phyloP scores from a whole-genome alignment of 1,140 invertebrate genomes.

The Brachionus paranguensis region DNA sequence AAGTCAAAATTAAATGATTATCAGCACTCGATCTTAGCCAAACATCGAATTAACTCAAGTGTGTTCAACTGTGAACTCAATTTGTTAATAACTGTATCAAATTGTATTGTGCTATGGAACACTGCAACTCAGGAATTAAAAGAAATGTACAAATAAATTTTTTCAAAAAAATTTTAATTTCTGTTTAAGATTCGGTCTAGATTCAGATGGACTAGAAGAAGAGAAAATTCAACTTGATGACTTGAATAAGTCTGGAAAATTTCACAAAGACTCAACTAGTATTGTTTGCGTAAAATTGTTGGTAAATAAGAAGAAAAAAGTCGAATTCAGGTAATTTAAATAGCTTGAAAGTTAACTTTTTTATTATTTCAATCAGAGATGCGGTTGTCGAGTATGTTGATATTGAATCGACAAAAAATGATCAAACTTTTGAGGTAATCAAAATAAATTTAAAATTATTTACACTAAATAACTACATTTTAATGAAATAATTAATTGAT shows the following conservation, averaged over 20 bases:
- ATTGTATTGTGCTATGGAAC: background rate
- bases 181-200: background rate
- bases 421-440: background rate
- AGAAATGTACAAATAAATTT: background rate
- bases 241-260: background rate
- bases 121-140: background rate
- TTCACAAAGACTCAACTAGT: too few species aligned
- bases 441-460: background rate
- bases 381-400: background rate
- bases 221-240: background rate
- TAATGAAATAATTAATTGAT: too few species aligned
- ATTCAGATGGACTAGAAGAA: background rate
- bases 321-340: background rate
- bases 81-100: background rate
- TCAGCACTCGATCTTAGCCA: background rate
- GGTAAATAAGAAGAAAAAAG: conserved; percentile 2
- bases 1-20: background rate
- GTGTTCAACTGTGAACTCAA: background rate
- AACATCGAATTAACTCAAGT: background rate
- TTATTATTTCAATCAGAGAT: background rate
- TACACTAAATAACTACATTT: background rate
- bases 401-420: background rate
- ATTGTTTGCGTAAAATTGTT: background rate
- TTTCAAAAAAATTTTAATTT: background rate
- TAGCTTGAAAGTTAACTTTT: background rate